Conservation (phyloP, 2,888 invertebrate genomes). For the Thereva unica region DNA sequence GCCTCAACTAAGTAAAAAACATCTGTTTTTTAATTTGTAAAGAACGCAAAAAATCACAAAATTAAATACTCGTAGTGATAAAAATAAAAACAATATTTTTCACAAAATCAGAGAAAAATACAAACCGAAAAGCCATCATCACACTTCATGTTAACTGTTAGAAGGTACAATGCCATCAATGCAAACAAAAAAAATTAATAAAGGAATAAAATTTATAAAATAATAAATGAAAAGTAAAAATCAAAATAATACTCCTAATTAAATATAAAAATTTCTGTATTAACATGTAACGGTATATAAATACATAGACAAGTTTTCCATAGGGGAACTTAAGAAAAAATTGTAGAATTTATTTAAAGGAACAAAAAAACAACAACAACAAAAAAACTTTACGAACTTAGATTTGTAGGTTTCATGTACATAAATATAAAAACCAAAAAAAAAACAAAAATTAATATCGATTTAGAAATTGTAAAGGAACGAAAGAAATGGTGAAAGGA, state of each 20-base stretch:
- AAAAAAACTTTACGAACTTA: slow-evolving; percentile 22
- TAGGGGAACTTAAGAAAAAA: slow-evolving; percentile 12
- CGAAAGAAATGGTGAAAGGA: slow-evolving; percentile 9
- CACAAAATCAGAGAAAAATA: not conserved
- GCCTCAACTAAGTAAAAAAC: too few species aligned
- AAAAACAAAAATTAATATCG: slow-evolving; percentile 12
- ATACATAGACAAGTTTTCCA: not conserved
- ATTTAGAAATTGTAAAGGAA: slow-evolving; percentile 5
- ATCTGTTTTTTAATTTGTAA: too few species aligned
- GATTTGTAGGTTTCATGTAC: slow-evolving; percentile 35
- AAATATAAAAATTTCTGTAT: not conserved
- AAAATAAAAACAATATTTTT: too few species aligned
- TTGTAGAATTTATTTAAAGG: slow-evolving; percentile 33
- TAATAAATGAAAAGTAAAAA: slow-evolving; percentile 8
- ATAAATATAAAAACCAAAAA: slow-evolving; percentile 1
- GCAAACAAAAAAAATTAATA: slow-evolving; percentile 23
- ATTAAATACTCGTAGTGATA: too few species aligned
- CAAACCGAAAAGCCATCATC: not conserved
- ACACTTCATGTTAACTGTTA: slow-evolving; percentile 28
- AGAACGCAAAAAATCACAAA: too few species aligned
- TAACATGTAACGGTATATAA: too few species aligned
- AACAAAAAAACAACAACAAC: slow-evolving; percentile 4
- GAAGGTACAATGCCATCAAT: slow-evolving; percentile 34
- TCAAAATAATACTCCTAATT: slow-evolving; percentile 14
- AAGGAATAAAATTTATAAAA: slow-evolving; percentile 2